Evolutionary conservation across 2,888 invertebrate species (phyloP).

Genomic region (Microctonus brassicae): DNA sequence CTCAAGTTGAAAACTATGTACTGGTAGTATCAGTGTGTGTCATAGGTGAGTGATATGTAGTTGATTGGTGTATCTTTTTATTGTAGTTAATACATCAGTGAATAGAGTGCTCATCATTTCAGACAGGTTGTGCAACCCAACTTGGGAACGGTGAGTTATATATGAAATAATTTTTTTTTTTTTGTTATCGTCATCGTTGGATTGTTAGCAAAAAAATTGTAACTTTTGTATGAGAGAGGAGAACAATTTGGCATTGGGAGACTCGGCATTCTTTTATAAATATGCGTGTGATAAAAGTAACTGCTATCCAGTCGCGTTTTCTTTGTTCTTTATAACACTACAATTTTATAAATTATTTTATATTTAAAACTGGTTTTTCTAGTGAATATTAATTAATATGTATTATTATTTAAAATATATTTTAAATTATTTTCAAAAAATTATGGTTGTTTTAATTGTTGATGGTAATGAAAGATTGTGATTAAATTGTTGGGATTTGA

Average conservation of each 20-base stretch:
- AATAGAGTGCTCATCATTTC: not conserved
- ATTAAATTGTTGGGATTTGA: no score
- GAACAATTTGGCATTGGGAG: not conserved
- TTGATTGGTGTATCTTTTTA: not conserved
- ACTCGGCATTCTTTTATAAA: not conserved
- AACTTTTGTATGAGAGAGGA: not conserved
- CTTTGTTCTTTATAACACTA: not conserved
- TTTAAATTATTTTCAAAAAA: no score
- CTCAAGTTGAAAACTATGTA: no score
- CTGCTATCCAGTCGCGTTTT: not conserved
- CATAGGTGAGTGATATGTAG: no score
- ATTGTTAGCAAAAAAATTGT: not conserved
- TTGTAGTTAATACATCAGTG: not conserved
- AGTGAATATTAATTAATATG: no score
- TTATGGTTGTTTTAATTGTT: no score
- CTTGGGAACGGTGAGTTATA: constrained; percentile 5
- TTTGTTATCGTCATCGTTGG: not conserved
- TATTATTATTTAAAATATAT: no score
- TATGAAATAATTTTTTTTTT: not conserved
- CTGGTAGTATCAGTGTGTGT: no score
- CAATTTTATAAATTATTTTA: no score
- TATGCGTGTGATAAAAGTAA: not conserved
- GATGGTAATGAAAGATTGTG: no score
- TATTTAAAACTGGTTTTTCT: no score
- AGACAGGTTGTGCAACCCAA: not conserved